Base-by-base conservation (phyloP, 1,140 invertebrate species). In the Metopolophium dirhodum region DNA sequence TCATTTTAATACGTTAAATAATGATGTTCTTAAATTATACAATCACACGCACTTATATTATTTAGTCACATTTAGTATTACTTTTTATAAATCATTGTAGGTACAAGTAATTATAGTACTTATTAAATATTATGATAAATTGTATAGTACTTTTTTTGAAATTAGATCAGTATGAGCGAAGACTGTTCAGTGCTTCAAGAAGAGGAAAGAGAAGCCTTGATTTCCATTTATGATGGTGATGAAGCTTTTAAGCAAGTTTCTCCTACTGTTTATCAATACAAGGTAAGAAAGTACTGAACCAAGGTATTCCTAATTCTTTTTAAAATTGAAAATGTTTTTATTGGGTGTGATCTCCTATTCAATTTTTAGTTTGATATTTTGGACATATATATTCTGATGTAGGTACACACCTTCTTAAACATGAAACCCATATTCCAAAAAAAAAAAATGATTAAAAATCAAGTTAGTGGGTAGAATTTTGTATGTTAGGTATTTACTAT, bases 141-240 rank as follows among this genome's bases (percentile, higher is more conserved):
- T 68, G 11, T n/a, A n/a, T 68, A 2, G 18, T 30, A 4, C 22
- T 54, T 14, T 88, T 20, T 35, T 90, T n/a, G 1, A 22, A 30
- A 54, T 45, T 51, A 91, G 11, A 51, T 91, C 2, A 57, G 41
- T 30, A 93, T 93, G 91, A 22, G 9, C 2, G 93, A 94, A 54
- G 89, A 94, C 9, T 91, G 90, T 91, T 94, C 57, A 47, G 97
- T 98, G 95, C 95, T 97, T 90, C 98, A 98, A 95, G 96, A 97
- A 94, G 98, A 99, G 94, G 98, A 99, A 96, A 95, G 97, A 91
- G 98, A 99, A 96, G 98, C 98, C 0, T 95, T 99, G 91, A 96
- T 96, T 94, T 99, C 98, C 22, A 99, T 99, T 94, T 99, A 99
- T 96, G 98, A 99, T 94, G 98, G 98, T 35, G 98, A 99, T 96